Evolutionary conservation across 2,888 invertebrate genomes (phyloP), one percentile per base, ranked within the genome.

Genomic region (Geotrupes spiniger): DNA sequence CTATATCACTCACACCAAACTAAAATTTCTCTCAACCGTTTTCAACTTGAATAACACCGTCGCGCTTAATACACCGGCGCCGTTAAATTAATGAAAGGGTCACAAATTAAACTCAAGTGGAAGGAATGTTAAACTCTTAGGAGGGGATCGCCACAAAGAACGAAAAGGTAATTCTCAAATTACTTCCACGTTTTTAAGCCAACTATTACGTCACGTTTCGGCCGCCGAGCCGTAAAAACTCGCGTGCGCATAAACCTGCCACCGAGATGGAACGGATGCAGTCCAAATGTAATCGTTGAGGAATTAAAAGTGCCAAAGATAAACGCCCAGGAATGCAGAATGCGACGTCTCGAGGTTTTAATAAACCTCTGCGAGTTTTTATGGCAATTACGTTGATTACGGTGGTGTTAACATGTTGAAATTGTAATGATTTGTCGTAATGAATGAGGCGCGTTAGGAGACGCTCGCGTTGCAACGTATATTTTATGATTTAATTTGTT

Each of bases 91-190:
- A 45, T 44, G 52, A 51, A 58, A 48, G 58, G 55, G 60, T 57
- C 56, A 59, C 56, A 56, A 52, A 60, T 59, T 59, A 58, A 58
- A 50, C 48, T 58, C 57, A 60, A 60, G 51, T 56, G 45, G 49
- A 41, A 47, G 44, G 52, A 54, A 56, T 52, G 53, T 42, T 45
- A 16, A 31, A 45, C 11, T 33, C 9, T n/a, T 10, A 8, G 33
- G 4, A 6, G 4, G 21, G 21, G 21, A 21, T n/a, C n/a, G 21
- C n/a, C 10, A 15, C 33, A 33, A 33, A 10, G 15, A 33, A 33
- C n/a, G 14, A 31, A 31, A 12, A 33, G 33, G 12, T 33, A 33
- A 33, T 33, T 33, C 11, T 12, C 14, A 33, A 10, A 33, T 33
- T 33, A 15, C 33, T 2, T 12, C 29, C 12, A 11, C 15, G 33